Percentiles rank a stretch among this genome's conserved stretches.
These are phyloP conservation scores for Eupsilia transversa DNA, from an alignment of 2,888 invertebrate genomes.

Conservation along the genomic window DNA sequence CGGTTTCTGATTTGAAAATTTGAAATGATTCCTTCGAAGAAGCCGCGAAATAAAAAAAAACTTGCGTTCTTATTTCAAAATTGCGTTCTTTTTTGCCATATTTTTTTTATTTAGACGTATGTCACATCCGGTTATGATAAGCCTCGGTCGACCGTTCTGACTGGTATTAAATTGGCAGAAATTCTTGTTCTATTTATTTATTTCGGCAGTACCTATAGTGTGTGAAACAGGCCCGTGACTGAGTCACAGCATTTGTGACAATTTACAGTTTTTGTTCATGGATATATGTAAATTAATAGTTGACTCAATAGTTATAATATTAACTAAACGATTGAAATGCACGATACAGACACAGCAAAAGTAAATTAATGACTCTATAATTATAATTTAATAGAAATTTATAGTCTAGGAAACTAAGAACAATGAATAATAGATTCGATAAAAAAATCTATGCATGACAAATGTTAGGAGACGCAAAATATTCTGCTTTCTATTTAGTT, in stretches of 20 bases:
- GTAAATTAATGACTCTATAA: conserved; percentile 31
- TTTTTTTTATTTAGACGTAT: background rate
- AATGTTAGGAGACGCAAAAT: conserved; percentile 40
- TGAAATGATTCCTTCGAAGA: too few species aligned
- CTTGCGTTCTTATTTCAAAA: too few species aligned
- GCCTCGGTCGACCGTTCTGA: background rate
- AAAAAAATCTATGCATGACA: conserved; percentile 56
- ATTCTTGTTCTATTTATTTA: too few species aligned
- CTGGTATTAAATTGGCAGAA: background rate
- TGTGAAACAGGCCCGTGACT: background rate
- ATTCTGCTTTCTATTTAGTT: conserved; percentile 42
- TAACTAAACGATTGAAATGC: background rate
- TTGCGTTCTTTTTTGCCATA: background rate
- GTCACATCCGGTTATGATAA: background rate
- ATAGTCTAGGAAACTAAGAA: conserved; percentile 49
- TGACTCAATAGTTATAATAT: background rate
- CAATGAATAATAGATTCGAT: conserved; percentile 52
- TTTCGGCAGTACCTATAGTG: background rate
- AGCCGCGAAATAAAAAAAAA: too few species aligned
- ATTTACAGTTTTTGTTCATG: background rate
- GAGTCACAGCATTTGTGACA: too few species aligned
- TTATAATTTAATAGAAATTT: conserved; percentile 47
- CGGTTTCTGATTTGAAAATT: too few species aligned
- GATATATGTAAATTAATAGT: background rate
- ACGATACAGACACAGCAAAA: conserved; percentile 9